A percentile compares a stretch with the other conserved stretches of the same genome.
Evolutionary conservation across 2,113 vertebrate genomes (phyloP).

Genomic region (Mixornis gularis): DNA sequence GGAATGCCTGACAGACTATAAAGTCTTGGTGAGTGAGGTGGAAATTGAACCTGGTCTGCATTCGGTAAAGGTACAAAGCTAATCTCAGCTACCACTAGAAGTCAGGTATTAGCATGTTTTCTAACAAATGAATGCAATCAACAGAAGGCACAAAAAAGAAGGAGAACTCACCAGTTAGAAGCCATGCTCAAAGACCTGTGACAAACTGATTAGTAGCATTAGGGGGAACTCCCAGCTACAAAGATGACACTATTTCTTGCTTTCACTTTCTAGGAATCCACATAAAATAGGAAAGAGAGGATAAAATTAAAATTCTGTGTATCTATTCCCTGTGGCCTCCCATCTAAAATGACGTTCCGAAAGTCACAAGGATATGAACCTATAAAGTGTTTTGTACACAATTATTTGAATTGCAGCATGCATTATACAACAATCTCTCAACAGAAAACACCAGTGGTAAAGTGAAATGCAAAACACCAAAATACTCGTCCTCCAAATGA

Average conservation of each 20-base stretch:
- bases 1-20: not conserved
- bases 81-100: not conserved
- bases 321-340: not conserved
- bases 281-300: not conserved
- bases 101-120: not conserved
- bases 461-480: not conserved
- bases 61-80: not conserved
- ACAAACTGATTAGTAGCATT: not conserved
- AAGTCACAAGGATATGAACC: not conserved
- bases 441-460: not conserved
- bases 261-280: not conserved
- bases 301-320: not conserved
- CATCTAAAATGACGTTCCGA: not conserved
- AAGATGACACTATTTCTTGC: not conserved
- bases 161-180: not conserved
- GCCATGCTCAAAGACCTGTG: not conserved
- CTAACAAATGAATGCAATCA: not conserved
- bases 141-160: not conserved
- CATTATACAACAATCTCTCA: not conserved
- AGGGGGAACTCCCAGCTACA: not conserved
- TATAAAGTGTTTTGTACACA: not conserved
- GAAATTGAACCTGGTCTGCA: not conserved
- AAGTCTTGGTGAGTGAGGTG: not conserved
- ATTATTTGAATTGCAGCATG: not conserved
- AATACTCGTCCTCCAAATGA: not conserved